A percentile compares a stretch with the other conserved stretches of the same genome.
These are phyloP conservation scores for Brachionichthys hirsutus DNA, from an alignment of 2,113 vertebrate species.

Conservation along the genomic window DNA sequence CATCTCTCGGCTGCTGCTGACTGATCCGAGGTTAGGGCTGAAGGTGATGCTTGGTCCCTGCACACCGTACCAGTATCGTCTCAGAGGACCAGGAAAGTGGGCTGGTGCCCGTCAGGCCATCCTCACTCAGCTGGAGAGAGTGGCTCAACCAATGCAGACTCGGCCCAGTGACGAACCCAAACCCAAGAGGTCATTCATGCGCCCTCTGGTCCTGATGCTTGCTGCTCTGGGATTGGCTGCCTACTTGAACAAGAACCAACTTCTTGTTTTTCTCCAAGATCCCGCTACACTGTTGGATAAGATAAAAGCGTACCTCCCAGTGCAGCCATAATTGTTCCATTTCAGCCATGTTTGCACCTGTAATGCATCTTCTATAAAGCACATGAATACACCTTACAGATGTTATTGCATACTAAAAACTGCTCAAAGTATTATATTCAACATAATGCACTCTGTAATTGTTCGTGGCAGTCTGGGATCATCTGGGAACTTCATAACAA, in stretches of 20 bases:
- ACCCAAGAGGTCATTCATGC: not conserved
- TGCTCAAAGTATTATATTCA: no score
- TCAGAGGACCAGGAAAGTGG: conserved; percentile 86
- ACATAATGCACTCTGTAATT: no score
- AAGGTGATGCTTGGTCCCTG: conserved; percentile 82
- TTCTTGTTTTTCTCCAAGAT: conserved; percentile 53
- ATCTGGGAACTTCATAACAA: no score
- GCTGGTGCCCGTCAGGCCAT: conserved; percentile 84
- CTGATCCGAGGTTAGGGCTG: conserved; percentile 80
- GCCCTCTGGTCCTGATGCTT: conserved; percentile 44
- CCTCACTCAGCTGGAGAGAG: conserved; percentile 86
- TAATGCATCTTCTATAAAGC: no score
- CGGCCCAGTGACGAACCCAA: conserved; percentile 55
- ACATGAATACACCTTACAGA: no score
- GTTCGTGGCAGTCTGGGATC: no score
- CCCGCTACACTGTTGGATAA: conserved; percentile 43
- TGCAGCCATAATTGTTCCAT: no score
- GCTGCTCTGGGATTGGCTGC: conserved; percentile 41
- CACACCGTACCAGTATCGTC: conserved; percentile 86
- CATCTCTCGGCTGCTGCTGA: conserved; percentile 74
- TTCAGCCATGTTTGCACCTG: no score
- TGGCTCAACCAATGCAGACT: conserved; percentile 81
- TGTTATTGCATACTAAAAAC: no score
- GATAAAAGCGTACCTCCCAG: conserved; percentile 45
- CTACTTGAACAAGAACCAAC: conserved; percentile 57